Percentiles rank a stretch among this genome's conserved stretches.
Conservation (phyloP, 2,797 vertebrate genomes). For the Erpetoichthys calabaricus region DNA sequence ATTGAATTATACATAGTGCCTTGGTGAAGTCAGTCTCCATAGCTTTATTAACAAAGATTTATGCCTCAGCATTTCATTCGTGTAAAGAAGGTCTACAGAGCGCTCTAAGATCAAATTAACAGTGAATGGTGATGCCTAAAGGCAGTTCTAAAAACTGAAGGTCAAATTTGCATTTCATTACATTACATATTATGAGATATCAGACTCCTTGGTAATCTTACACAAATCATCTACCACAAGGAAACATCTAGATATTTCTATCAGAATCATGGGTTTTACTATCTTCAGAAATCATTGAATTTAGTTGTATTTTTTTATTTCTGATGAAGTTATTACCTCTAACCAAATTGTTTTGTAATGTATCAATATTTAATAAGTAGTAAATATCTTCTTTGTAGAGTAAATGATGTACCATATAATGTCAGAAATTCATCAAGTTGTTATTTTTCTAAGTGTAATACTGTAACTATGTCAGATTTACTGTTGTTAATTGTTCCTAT, state of each 20-base stretch:
- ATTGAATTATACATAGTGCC: slow-evolving; percentile 42
- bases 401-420: neutral
- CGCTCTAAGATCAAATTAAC: too few species aligned
- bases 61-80: neutral
- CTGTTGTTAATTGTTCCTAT: too few species aligned
- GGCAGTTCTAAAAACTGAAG: too few species aligned
- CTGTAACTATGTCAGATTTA: too few species aligned
- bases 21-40: slow-evolving; percentile 30
- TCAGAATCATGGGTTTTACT: too few species aligned
- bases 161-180: slow-evolving; percentile 16
- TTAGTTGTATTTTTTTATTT: neutral
- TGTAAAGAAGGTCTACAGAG: too few species aligned
- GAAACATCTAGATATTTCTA: too few species aligned
- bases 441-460: slow-evolving; percentile 6
- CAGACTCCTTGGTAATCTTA: slow-evolving; percentile 13
- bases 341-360: neutral
- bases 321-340: neutral
- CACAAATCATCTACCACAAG: slow-evolving; percentile 9
- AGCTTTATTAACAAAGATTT: slow-evolving; percentile 11
- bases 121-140: too few species aligned
- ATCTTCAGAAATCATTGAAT: too few species aligned
- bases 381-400: neutral
- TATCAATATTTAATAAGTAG: neutral
- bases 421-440: neutral
- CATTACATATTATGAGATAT: slow-evolving; percentile 14